Conservation (phyloP, 2,113 vertebrate genomes). For the Chionomys nivalis region DNA sequence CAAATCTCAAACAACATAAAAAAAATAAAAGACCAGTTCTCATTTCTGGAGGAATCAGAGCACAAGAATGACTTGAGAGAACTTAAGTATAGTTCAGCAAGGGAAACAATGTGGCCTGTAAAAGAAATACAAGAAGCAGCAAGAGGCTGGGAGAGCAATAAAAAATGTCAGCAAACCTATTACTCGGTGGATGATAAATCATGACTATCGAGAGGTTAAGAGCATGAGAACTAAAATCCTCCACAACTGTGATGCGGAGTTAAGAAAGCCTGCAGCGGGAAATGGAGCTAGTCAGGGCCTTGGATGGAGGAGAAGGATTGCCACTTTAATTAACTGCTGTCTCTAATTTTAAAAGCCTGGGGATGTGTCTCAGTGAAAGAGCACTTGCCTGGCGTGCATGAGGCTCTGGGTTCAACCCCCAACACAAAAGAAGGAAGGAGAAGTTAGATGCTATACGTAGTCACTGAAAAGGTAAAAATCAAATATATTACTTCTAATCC, state of each 20-base stretch:
- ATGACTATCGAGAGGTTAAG: conserved; percentile 49
- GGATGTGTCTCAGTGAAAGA: not conserved
- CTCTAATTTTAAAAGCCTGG: not conserved
- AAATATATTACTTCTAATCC: not conserved
- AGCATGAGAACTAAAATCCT: conserved; percentile 38
- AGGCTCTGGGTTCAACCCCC: not conserved
- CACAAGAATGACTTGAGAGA: not conserved
- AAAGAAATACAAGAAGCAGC: not conserved
- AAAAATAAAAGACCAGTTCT: not conserved
- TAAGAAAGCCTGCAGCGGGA: not conserved
- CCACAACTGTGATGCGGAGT: not conserved
- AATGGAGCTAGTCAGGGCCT: not conserved
- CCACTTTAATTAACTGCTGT: conserved; percentile 33
- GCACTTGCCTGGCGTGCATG: not conserved
- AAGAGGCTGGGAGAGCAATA: not conserved
- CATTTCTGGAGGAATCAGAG: not conserved
- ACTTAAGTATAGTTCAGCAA: conserved; percentile 40
- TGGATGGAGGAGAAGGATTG: not conserved
- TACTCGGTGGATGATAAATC: not conserved
- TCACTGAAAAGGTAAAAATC: not conserved
- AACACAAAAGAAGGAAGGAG: not conserved
- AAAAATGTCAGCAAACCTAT: conserved; percentile 6
- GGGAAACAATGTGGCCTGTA: not conserved
- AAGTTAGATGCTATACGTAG: not conserved
- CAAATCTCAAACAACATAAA: conserved; percentile 6